Conservation (phyloP, 2,797 vertebrate species). For the Cossypha heuglini region DNA sequence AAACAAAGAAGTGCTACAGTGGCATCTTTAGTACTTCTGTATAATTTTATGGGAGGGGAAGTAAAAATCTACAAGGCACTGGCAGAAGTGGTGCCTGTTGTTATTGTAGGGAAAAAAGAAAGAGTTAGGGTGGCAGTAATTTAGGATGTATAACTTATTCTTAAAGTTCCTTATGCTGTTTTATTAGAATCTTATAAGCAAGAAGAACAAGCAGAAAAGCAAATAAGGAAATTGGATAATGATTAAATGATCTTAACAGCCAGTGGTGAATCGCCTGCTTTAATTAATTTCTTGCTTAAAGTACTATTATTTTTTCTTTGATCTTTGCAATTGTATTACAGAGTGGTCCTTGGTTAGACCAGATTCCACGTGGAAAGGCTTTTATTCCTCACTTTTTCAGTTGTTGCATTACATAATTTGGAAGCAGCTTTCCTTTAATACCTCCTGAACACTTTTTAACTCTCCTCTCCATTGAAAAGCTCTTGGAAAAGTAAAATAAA, state of each 20-base stretch:
- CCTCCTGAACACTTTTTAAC: neutral
- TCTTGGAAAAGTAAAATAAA: neutral
- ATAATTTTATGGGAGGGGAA: neutral
- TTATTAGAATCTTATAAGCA: neutral
- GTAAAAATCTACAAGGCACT: neutral
- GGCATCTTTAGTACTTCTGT: neutral
- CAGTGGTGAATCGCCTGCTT: neutral
- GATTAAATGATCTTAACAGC: constrained; percentile 34
- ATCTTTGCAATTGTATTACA: constrained; percentile 45
- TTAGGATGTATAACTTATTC: neutral
- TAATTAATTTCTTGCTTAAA: constrained; percentile 61
- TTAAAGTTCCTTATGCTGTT: neutral
- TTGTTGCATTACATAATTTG: neutral
- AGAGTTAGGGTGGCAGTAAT: neutral
- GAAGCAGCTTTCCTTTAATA: neutral
- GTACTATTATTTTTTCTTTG: constrained; percentile 47
- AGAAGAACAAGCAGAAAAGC: constrained; percentile 23
- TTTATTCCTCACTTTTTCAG: neutral
- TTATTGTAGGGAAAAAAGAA: neutral
- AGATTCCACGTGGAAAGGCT: neutral
- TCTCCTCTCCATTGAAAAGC: neutral
- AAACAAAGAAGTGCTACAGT: neutral
- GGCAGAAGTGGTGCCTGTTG: neutral
- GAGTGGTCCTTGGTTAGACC: neutral
- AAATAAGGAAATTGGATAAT: constrained; percentile 29